Base-by-base conservation (phyloP, 1,140 invertebrate species). In the Zaprionus davidi region DNA sequence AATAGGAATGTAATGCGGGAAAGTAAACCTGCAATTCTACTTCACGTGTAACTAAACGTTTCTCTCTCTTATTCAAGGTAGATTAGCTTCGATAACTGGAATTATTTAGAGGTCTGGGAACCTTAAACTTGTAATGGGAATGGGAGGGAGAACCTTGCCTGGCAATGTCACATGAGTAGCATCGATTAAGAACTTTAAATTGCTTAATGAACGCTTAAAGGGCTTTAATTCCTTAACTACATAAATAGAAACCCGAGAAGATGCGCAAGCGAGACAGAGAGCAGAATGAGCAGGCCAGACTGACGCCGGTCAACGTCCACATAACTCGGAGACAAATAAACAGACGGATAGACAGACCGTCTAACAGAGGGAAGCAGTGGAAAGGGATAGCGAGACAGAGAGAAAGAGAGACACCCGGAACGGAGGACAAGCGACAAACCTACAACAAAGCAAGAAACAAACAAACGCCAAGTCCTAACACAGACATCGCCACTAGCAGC, bases 201-300 rank as follows among this genome's bases (percentile, higher is more conserved):
- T 88, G 84, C 82, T 88, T 76, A 88, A 83, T 88, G 71, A 87
- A 88, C 83, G 87, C 83, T 83, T 87, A 62, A 79, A 88, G 56
- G 64, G 69, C 67, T 78, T 55, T 58, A 76, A 81, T 75, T 75
- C 63, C 79, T 71, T 62, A 62, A 72, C 69, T 56, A 72, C 71
- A 71, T 62, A 71, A 65, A 62, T 31, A 46, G 44, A 59, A 44
- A 68, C 11, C 38, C 20, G 22, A 56, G 28, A 71, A 38, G 34
- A 55, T 46, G 46, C 59, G 66, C 51, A 17, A 26, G 59, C 24
- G 20, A 71, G 64, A 17, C 63, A 71, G 20, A 56, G 49, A 34
- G 13, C 22, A 41, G 56, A 22, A 17, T 20, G 17, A 34, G 28
- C 22, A 41, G 69, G 65, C 76, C 60, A 62, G 71, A 86, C 84